Evolutionary conservation across 2,797 vertebrate species (phyloP).

Genomic region (Buphagus erythrorhynchus): DNA sequence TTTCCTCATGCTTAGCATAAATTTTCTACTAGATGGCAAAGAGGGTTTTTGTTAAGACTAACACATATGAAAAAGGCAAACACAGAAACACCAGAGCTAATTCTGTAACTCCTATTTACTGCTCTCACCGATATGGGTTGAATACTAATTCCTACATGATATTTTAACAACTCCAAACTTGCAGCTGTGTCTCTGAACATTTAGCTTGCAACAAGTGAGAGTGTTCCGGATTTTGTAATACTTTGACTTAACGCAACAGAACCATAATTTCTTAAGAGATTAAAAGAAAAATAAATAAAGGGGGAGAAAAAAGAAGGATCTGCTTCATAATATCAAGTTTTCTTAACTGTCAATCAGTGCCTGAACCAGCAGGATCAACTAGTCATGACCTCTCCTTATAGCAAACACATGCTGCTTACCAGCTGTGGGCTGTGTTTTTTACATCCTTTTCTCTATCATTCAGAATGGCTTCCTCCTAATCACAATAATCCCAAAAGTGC

Average conservation of each 20-base stretch:
- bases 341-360: conserved; percentile 83
- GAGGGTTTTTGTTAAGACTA: conserved; percentile 4
- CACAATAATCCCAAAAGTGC: conserved; percentile 89
- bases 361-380: conserved; percentile 83
- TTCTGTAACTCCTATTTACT: conserved; percentile 40
- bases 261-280: background rate
- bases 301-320: background rate
- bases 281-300: background rate
- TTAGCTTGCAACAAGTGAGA: background rate
- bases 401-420: conserved; percentile 84
- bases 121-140: background rate
- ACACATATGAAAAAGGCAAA: conserved; percentile 7
- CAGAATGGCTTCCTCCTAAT: conserved; percentile 85
- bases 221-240: background rate
- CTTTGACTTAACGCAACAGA: background rate
- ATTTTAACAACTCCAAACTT: conserved; percentile 9
- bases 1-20: conserved; percentile 7
- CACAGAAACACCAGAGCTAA: conserved; percentile 5
- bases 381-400: conserved; percentile 81
- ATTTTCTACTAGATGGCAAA: conserved; percentile 17
- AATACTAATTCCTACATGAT: conserved; percentile 32
- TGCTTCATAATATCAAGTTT: conserved; percentile 74
- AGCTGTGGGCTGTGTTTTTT: conserved; percentile 83
- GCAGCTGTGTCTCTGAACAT: background rate
- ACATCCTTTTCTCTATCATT: conserved; percentile 79